Evolutionary conservation across 2,888 invertebrate genomes (phyloP).

Genomic region (Linnaemya vulpina): DNA sequence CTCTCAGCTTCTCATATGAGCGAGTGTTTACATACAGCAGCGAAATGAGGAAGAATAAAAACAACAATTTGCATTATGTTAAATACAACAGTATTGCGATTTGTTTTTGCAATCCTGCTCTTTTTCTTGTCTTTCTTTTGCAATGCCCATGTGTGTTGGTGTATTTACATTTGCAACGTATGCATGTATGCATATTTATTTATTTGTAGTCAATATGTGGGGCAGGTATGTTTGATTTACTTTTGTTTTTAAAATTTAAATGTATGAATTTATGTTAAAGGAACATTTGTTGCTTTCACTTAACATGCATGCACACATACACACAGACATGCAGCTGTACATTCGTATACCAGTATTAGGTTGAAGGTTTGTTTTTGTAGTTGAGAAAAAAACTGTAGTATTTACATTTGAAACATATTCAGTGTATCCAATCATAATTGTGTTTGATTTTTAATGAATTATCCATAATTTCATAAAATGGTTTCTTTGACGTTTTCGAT

Average conservation of each 20-base stretch:
- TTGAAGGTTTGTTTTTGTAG: slow-evolving; percentile 32
- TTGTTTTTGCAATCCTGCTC: background rate
- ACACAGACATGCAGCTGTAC: no score
- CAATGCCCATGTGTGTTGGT: slow-evolving; percentile 19
- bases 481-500: no score
- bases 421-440: background rate
- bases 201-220: slow-evolving; percentile 33
- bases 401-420: slow-evolving; percentile 32
- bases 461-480: slow-evolving; percentile 9
- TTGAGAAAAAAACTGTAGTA: background rate
- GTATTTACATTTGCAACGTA: slow-evolving; percentile 23
- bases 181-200: background rate
- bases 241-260: background rate
- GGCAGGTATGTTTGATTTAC: slow-evolving; percentile 5
- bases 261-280: slow-evolving; percentile 6
- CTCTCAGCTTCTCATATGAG: background rate
- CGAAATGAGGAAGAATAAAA: slow-evolving; percentile 35
- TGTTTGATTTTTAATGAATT: background rate
- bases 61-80: slow-evolving; percentile 45
- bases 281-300: slow-evolving; percentile 8
- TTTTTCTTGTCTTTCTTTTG: slow-evolving; percentile 23
- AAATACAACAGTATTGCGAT: slow-evolving; percentile 23
- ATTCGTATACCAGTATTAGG: no score
- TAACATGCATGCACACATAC: slow-evolving; percentile 1
- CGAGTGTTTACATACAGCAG: slow-evolving; percentile 16